These are phyloP conservation scores for Agrotis clavis DNA, from an alignment of 2,888 invertebrate species.

Conservation along the genomic window DNA sequence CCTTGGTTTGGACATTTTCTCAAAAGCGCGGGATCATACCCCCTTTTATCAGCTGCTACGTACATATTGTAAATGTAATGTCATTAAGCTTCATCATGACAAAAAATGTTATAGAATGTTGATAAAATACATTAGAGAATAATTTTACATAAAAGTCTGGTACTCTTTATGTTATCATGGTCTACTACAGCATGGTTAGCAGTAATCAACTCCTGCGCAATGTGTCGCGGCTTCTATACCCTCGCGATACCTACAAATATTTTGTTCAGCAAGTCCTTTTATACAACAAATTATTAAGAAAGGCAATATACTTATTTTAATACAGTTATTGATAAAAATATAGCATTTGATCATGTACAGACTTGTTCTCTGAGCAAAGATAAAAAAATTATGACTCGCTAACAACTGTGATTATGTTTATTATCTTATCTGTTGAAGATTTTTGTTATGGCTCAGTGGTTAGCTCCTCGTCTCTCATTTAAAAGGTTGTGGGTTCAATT, in stretches of 20 bases:
- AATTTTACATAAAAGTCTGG: neutral
- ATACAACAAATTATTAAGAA: neutral
- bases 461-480: too few species aligned
- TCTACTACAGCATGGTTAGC: too few species aligned
- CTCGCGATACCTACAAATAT: too few species aligned
- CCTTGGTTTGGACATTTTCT: neutral
- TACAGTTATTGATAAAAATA: too few species aligned
- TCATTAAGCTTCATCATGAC: neutral
- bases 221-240: too few species aligned
- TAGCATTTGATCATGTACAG: neutral
- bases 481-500: too few species aligned
- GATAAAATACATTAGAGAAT: neutral
- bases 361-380: neutral
- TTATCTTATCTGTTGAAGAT: too few species aligned
- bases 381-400: neutral
- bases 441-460: too few species aligned
- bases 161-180: neutral
- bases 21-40: slow-evolving; percentile 2
- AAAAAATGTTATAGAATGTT: neutral
- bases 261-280: too few species aligned
- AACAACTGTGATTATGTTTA: neutral
- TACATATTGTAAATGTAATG: neutral
- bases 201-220: too few species aligned
- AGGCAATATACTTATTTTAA: too few species aligned
- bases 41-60: neutral